These are phyloP conservation scores for Galaxea fascicularis DNA, from an alignment of 92 coral and sea anemone genomes.

Conservation along the genomic window DNA sequence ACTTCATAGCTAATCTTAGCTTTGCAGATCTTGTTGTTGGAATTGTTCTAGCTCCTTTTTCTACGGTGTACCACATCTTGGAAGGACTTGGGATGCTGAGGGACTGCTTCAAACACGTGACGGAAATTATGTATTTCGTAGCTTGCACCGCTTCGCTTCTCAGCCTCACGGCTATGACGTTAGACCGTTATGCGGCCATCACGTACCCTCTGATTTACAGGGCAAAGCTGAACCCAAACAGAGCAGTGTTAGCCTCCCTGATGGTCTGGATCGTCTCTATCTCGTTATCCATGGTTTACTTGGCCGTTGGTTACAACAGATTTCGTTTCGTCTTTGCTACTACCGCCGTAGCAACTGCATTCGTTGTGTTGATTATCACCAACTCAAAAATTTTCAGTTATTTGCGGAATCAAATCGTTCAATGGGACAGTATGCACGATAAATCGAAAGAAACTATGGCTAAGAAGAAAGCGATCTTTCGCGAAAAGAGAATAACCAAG, in stretches of 20 bases:
- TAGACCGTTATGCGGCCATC: slow-evolving; percentile 77
- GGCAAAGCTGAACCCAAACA: slow-evolving; percentile 43
- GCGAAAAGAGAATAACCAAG: slow-evolving; percentile 61
- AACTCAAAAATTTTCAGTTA: slow-evolving; percentile 17
- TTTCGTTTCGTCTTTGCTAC: slow-evolving; percentile 77
- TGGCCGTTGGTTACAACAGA: slow-evolving; percentile 68
- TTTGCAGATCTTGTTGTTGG: slow-evolving; percentile 89
- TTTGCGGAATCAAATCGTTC: slow-evolving; percentile 30
- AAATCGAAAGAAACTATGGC: slow-evolving; percentile 41
- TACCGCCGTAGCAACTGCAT: slow-evolving; percentile 70
- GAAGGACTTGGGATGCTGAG: slow-evolving; percentile 61
- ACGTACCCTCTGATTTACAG: slow-evolving; percentile 68
- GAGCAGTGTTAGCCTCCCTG: slow-evolving; percentile 55
- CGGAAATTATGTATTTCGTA: slow-evolving; percentile 58
- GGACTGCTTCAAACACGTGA: not conserved
- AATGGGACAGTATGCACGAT: slow-evolving; percentile 41
- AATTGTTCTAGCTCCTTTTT: slow-evolving; percentile 69
- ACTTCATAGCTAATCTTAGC: slow-evolving; percentile 75
- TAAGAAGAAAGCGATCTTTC: slow-evolving; percentile 40
- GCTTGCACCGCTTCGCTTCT: slow-evolving; percentile 38
- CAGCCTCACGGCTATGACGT: slow-evolving; percentile 55
- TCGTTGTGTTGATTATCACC: slow-evolving; percentile 49
- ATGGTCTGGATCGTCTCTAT: slow-evolving; percentile 71
- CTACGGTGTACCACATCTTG: slow-evolving; percentile 58
- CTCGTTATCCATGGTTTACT: slow-evolving; percentile 60